Evolutionary conservation across 2,797 vertebrate genomes (phyloP), one percentile per base, ranked within the genome.

Genomic region (Scolopax bukidnonensis): DNA sequence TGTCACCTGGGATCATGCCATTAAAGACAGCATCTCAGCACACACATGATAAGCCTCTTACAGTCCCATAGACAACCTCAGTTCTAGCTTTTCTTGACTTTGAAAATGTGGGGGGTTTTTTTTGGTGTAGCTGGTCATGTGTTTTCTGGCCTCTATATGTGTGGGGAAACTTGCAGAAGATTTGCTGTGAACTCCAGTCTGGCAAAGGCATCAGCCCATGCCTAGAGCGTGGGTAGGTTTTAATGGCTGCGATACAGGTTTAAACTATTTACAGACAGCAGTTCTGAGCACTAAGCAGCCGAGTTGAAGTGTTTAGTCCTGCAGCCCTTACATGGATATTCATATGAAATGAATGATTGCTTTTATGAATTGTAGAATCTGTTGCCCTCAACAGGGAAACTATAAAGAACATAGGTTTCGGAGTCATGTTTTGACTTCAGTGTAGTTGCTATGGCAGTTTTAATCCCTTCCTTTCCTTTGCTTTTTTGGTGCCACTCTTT

Each of bases 241-340:
- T 90, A 93, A 38, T 70, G 63, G 51, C 59, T 84, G 18, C 1
- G 16, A 32, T 88, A 56, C 54, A 74, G 71, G 67, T 85, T 90
- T 94, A 54, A 84, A 85, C 75, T 59, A 90, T 60, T 68, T 75
- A 54, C 51, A 85, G 74, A 67, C 94, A 80, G 27, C 33, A 85
- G 6, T 64, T 89, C 51, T 84, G 56, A 91, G 71, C 38, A 24
- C 25, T 57, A 7, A 80, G 75, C 63, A 77, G 77, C 76, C 38
- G 63, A 86, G n/a, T 76, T 82, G 21, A 89, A 79, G 28, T 38
- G 54, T 76, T 84, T 84, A 68, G 47, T 93, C 41, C 41, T 85
- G 88, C 53, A 95, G 45, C 68, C 76, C 60, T 90, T 89, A 90
- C 81, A 74, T 85, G 88, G 75, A 28, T 90, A 78, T 78, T 95